Conservation (phyloP, 2,797 vertebrate species). For the Labroides dimidiatus region DNA sequence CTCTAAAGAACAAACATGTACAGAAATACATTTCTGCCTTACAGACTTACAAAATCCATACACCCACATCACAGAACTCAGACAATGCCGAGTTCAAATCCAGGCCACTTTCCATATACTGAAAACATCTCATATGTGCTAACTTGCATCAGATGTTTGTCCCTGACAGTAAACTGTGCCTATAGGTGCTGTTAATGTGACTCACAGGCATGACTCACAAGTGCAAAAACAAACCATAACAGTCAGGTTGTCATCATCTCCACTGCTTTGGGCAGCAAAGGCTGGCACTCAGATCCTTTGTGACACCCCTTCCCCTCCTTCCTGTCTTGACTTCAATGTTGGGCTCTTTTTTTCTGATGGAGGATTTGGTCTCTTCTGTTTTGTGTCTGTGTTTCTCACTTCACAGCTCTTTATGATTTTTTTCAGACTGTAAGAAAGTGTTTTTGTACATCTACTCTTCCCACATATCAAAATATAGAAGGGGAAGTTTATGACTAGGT, state of each 20-base stretch:
- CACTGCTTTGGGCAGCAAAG: conserved; percentile 35
- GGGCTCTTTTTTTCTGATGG: conserved; percentile 24
- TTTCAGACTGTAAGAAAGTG: not conserved
- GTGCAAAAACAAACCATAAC: conserved; percentile 46
- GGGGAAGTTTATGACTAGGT: not conserved
- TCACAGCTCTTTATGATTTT: too few species aligned
- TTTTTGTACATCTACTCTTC: not conserved
- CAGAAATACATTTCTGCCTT: not conserved
- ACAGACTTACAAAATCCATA: not conserved
- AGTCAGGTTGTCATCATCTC: conserved; percentile 58
- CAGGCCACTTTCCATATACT: not conserved
- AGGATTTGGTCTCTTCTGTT: conserved; percentile 14
- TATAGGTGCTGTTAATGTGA: conserved; percentile 51
- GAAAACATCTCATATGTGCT: not conserved
- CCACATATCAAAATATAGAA: not conserved
- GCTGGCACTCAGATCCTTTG: conserved; percentile 50
- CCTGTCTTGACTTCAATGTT: conserved; percentile 4
- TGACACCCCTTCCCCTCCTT: conserved; percentile 40
- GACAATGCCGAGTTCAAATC: not conserved
- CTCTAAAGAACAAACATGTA: not conserved
- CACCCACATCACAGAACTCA: not conserved
- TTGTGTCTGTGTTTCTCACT: not conserved
- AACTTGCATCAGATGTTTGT: conserved; percentile 15
- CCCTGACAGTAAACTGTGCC: conserved; percentile 33
- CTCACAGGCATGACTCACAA: conserved; percentile 55